phyloP scores from a whole-genome alignment of 2,113 vertebrate species.

The Xiphophorus hellerii region DNA sequence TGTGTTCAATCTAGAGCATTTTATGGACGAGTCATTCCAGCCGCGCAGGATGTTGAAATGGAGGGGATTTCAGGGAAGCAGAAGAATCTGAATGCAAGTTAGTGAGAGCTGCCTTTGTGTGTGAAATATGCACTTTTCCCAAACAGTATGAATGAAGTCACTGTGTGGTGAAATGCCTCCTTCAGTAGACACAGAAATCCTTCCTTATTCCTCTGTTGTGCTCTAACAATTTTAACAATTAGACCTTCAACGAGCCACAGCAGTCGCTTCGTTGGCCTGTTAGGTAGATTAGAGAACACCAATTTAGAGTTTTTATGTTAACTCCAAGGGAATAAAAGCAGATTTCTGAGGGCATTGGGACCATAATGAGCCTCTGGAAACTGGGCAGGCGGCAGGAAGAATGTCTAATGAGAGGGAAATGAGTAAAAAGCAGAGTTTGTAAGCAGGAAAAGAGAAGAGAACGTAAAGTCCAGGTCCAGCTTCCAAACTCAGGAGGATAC shows the following conservation, averaged over 20 bases:
- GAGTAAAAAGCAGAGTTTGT: background rate
- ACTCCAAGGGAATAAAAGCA: constrained; percentile 23
- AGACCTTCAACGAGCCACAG: constrained; percentile 26
- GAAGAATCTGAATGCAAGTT: constrained; percentile 33
- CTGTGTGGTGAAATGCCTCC: constrained; percentile 49
- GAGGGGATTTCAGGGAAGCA: constrained; percentile 27
- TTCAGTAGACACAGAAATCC: constrained; percentile 32
- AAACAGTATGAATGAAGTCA: constrained; percentile 61
- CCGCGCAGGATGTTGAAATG: constrained; percentile 29
- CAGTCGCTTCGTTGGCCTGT: constrained; percentile 7
- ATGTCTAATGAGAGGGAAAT: constrained; percentile 30
- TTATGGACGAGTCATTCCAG: constrained; percentile 36
- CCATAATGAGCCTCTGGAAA: constrained; percentile 11
- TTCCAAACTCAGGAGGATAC: background rate
- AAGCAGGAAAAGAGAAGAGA: background rate
- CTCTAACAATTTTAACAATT: constrained; percentile 41
- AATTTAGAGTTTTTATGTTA: constrained; percentile 31
- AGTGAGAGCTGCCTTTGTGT: constrained; percentile 61
- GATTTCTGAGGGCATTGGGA: constrained; percentile 11
- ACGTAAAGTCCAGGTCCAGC: constrained; percentile 4
- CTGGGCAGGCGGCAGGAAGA: constrained; percentile 21
- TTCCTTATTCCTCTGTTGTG: constrained; percentile 38
- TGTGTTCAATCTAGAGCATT: constrained; percentile 42
- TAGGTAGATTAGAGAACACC: constrained; percentile 35
- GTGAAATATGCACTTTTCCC: constrained; percentile 63